phyloP scores from a whole-genome alignment of 2,888 invertebrate genomes.

The Tridacna crocea region DNA sequence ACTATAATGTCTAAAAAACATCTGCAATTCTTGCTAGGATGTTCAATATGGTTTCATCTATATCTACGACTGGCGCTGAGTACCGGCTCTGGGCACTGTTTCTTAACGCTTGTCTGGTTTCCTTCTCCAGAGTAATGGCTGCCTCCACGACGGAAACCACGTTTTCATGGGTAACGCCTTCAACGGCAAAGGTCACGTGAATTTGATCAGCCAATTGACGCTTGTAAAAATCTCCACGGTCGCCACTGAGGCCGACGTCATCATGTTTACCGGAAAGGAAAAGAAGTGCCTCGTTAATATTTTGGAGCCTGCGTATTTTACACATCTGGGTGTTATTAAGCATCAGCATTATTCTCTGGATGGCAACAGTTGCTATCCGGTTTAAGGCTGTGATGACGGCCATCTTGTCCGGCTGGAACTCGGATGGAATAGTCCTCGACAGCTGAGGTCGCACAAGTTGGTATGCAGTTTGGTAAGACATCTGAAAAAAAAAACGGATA shows the following conservation, averaged over 20 bases:
- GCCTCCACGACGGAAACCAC: constrained; percentile 72
- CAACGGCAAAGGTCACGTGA: constrained; percentile 72
- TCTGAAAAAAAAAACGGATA: constrained; percentile 34
- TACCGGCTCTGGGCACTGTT: constrained; percentile 59
- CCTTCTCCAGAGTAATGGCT: constrained; percentile 69
- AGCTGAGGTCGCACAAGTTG: constrained; percentile 56
- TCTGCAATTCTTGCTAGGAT: constrained; percentile 76
- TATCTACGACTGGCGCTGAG: constrained; percentile 67
- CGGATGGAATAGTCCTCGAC: constrained; percentile 45
- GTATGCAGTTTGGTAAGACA: constrained; percentile 64
- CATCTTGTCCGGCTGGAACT: constrained; percentile 64
- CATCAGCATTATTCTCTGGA: constrained; percentile 74
- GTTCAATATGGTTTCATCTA: constrained; percentile 73
- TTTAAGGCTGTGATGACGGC: constrained; percentile 66
- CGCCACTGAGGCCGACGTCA: constrained; percentile 74
- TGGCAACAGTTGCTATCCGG: constrained; percentile 73
- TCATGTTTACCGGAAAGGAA: constrained; percentile 76
- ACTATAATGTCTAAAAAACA: constrained; percentile 52
- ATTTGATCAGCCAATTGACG: constrained; percentile 79
- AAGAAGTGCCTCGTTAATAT: constrained; percentile 70
- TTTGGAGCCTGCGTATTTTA: constrained; percentile 68
- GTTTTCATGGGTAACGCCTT: constrained; percentile 75
- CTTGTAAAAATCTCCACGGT: constrained; percentile 79
- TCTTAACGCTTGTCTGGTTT: constrained; percentile 67
- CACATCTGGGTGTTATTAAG: constrained; percentile 77